phyloP scores from a whole-genome alignment of 2,797 vertebrate species.

The Eulemur rubriventer region DNA sequence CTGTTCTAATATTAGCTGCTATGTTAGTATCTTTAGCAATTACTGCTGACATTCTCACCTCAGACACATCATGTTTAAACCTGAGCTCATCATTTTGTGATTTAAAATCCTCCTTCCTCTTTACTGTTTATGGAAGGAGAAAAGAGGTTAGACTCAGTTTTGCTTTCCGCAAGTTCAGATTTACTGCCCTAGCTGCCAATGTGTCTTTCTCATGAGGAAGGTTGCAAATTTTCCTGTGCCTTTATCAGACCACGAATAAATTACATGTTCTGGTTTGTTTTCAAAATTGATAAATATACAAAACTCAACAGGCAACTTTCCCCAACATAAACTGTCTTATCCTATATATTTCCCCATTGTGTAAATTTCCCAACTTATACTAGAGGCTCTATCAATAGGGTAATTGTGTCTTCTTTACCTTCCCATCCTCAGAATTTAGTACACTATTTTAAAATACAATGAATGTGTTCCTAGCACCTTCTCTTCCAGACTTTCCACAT shows the following conservation, averaged over 20 bases:
- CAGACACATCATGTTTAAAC: neutral
- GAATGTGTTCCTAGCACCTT: neutral
- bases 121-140: neutral
- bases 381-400: neutral
- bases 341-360: neutral
- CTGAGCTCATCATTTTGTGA: neutral
- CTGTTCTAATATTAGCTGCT: neutral
- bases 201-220: neutral
- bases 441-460: neutral
- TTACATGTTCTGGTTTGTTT: neutral
- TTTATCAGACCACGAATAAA: neutral
- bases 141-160: neutral
- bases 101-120: neutral
- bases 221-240: neutral
- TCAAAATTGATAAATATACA: neutral
- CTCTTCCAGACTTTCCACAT: neutral
- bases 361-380: neutral
- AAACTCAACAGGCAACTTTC: neutral
- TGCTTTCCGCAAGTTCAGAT: neutral
- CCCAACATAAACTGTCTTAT: neutral
- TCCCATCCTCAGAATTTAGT: neutral
- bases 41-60: neutral
- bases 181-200: neutral
- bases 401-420: neutral
- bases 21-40: neutral